Evolutionary conservation across 2,113 vertebrate genomes (phyloP).

Genomic region (Chaenogobius annularis): DNA sequence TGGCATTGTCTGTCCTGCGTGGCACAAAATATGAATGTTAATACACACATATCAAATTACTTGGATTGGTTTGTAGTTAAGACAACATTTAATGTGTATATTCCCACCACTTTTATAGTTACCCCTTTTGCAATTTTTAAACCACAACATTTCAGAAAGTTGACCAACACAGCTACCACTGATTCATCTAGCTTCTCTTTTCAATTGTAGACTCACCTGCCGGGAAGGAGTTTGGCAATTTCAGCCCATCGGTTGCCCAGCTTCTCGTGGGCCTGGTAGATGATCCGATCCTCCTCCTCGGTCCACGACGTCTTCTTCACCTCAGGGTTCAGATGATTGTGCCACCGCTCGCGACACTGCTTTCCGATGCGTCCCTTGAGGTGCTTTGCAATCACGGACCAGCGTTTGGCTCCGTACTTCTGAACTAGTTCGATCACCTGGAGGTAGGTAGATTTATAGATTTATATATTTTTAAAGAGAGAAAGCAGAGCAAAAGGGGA

Average conservation of each 20-base stretch:
- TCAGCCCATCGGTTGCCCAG: conserved; percentile 99
- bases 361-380: conserved; percentile 98
- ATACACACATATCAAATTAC: background rate
- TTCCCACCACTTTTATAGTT: background rate
- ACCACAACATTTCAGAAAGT: conserved; percentile 38
- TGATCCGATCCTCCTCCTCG: conserved; percentile 98
- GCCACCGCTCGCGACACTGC: conserved; percentile 98
- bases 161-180: conserved; percentile 36
- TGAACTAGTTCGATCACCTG: conserved; percentile 99
- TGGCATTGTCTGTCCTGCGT: conserved; percentile 96
- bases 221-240: conserved; percentile 97
- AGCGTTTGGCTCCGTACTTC: conserved; percentile 98
- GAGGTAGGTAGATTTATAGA: conserved; percentile 39
- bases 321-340: conserved; percentile 99
- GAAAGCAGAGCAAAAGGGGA: conserved; percentile 34
- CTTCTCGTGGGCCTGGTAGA: conserved; percentile 98
- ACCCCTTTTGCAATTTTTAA: conserved; percentile 26
- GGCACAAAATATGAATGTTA: background rate
- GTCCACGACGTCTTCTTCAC: conserved; percentile 99
- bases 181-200: conserved; percentile 44
- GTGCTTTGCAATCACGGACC: conserved; percentile 99
- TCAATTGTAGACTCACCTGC: conserved; percentile 81
- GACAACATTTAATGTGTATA: conserved; percentile 7
- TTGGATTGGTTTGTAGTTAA: conserved; percentile 30
- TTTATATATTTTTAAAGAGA: conserved; percentile 10